Base-by-base conservation (phyloP, 2,888 invertebrate species). In the Proisotoma minuta region DNA sequence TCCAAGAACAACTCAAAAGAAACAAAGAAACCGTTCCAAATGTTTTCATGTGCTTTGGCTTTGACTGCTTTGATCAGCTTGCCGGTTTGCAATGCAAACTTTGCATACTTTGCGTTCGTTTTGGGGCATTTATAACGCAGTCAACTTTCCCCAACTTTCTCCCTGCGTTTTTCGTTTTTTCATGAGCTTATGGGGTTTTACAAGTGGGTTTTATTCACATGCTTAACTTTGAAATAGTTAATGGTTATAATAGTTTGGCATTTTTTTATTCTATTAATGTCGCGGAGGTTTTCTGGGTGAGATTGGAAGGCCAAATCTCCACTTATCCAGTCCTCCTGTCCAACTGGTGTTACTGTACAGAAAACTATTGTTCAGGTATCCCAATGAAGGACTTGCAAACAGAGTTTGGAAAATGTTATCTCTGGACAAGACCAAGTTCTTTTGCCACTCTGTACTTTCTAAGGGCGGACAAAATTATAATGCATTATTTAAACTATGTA, bases 371-470 rank as follows among this genome's bases (percentile, higher is more conserved):
- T 43, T 50, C n/a, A 50, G 5, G n/a, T 10, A 24, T 50, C 50
- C 24, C 22, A 22, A 24, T 10, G 22, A 24, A 50, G 23, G 50
- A 18, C 50, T 15, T 50, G 50, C 18, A 50, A 50, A 50, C 18
- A 50, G 12, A 22, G 5, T 24, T 24, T 24, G 12, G 5, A 50
- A 3, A 3, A 50, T 20, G 39, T 54, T 54, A 18, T 54, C 53
- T 18, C 53, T 27, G 15, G 27, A 3, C 10, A 24, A 34, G 1
- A 57, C 49, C 28, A 68, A 53, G 39, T 68, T 68, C 48, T 65
- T 51, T 27, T 62, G 54, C 67, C 67, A 68, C 24, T 66, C 66
- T 20, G 56, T 58, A 27, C 63, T 59, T 3, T 63, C 66, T 66
- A 47, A n/a, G n/a, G n/a, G n/a, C 4, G 18, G 26, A 39, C 3